Conservation (phyloP, 2,113 vertebrate species). For the Centropus unirufus region DNA sequence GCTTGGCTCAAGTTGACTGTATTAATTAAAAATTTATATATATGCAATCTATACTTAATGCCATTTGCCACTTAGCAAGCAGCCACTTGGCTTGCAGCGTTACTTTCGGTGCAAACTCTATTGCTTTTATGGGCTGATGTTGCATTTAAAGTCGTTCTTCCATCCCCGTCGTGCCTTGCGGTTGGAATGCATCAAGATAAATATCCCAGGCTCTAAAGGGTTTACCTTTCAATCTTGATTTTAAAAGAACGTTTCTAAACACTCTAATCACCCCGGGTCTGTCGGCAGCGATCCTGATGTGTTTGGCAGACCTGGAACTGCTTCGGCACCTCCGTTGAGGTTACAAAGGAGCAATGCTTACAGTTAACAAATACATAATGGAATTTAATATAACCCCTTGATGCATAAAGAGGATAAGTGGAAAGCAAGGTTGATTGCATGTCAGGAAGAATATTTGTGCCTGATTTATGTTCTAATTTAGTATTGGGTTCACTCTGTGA, state of each 20-base stretch:
- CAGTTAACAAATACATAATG: neutral
- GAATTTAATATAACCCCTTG: constrained; percentile 23
- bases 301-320: neutral
- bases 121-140: neutral
- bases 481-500: constrained; percentile 62
- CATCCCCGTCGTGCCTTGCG: neutral
- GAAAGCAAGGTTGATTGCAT: constrained; percentile 59
- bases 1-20: neutral
- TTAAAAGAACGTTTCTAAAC: constrained; percentile 35
- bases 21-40: neutral
- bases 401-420: constrained; percentile 44
- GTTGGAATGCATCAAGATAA: neutral
- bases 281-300: neutral
- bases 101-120: neutral
- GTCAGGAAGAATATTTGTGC: constrained; percentile 69
- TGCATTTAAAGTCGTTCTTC: neutral
- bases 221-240: constrained; percentile 53
- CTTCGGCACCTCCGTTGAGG: neutral
- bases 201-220: constrained; percentile 5
- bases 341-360: neutral
- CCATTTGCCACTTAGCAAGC: constrained; percentile 11
- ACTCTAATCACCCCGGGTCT: neutral
- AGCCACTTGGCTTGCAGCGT: neutral
- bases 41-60: neutral
- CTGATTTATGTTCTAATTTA: constrained; percentile 77